Percentiles rank a stretch among this genome's conserved stretches.
Conservation (phyloP, 2,888 invertebrate species). For the Busseola fusca region DNA sequence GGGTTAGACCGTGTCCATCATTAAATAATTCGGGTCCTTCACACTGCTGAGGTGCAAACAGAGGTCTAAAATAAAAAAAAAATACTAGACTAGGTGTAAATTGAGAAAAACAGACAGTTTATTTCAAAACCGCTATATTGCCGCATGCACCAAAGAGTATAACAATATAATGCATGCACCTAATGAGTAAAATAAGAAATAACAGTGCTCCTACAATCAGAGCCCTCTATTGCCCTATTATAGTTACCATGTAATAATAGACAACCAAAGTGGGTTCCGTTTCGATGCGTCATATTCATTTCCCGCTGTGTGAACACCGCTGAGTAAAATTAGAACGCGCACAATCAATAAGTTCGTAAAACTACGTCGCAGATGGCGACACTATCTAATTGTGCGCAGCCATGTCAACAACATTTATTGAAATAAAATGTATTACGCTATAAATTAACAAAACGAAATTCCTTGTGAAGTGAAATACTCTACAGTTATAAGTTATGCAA, state of each 20-base stretch:
- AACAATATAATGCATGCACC: no score
- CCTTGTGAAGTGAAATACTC: background rate
- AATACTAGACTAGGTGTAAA: background rate
- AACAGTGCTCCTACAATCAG: slow-evolving; percentile 54
- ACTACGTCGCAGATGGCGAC: slow-evolving; percentile 77
- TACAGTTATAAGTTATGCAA: background rate
- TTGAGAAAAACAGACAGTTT: background rate
- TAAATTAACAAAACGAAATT: background rate
- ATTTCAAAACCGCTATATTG: background rate
- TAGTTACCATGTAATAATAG: slow-evolving; percentile 70
- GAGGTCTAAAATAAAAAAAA: background rate
- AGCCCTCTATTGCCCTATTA: slow-evolving; percentile 78
- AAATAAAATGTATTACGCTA: slow-evolving; percentile 10
- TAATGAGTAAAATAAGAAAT: background rate
- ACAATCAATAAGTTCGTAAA: slow-evolving; percentile 76
- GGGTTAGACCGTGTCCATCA: background rate
- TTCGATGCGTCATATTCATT: slow-evolving; percentile 68
- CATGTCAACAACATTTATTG: slow-evolving; percentile 40
- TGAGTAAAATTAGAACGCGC: slow-evolving; percentile 75
- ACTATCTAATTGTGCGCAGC: slow-evolving; percentile 64
- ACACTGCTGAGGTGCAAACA: background rate
- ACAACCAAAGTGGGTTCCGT: slow-evolving; percentile 64
- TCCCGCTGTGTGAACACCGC: slow-evolving; percentile 53
- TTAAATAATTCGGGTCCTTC: background rate
- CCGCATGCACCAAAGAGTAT: background rate